Evolutionary conservation across 2,113 vertebrate species (phyloP).

Genomic region (Gambusia holbrooki): DNA sequence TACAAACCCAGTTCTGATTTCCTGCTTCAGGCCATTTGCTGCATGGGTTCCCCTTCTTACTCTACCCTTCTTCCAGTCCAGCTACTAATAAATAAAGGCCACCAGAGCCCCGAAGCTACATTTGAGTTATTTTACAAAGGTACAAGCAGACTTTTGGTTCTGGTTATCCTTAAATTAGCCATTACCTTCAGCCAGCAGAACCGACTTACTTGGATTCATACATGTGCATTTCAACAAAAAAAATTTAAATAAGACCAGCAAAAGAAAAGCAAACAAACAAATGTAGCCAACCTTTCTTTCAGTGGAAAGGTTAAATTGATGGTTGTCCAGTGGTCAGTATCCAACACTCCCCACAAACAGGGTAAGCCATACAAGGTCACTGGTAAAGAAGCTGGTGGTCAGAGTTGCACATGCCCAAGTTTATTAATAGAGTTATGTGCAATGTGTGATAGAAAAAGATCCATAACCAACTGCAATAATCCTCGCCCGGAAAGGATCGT

Average conservation of each 20-base stretch:
- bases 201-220: too few species aligned
- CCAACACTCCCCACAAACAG: background rate
- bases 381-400: background rate
- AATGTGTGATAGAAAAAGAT: background rate
- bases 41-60: background rate
- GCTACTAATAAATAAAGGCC: background rate
- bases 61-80: background rate
- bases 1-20: background rate
- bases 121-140: too few species aligned
- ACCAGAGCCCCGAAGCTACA: background rate
- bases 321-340: background rate
- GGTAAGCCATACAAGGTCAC: background rate
- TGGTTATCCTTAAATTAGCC: background rate
- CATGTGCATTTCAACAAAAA: too few species aligned
- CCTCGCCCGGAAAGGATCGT: background rate
- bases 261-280: too few species aligned
- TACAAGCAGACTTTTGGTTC: background rate
- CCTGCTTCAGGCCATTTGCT: background rate
- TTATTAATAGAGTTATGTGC: background rate
- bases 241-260: too few species aligned
- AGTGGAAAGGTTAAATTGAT: background rate
- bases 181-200: too few species aligned
- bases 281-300: background rate
- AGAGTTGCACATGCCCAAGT: background rate
- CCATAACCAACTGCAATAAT: background rate